Conservation (phyloP, 2,797 vertebrate species). For the Oryzias sinensis region DNA sequence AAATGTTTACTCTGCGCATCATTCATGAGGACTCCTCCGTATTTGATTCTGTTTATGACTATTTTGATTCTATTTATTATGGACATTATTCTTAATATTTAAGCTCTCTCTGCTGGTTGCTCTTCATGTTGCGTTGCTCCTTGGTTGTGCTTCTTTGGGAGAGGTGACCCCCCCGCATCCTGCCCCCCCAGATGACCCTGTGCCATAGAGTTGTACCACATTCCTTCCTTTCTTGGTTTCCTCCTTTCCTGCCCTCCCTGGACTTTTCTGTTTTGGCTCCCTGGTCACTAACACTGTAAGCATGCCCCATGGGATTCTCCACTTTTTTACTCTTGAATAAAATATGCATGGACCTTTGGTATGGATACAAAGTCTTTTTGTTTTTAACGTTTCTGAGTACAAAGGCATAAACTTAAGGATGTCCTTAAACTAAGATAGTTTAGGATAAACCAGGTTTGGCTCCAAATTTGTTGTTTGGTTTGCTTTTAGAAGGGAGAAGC, state of each 20-base stretch:
- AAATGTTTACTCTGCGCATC: constrained; percentile 69
- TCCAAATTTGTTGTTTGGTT: no score
- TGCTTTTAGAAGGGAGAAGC: no score
- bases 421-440: no score
- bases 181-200: constrained; percentile 54
- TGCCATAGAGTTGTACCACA: constrained; percentile 74
- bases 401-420: background rate
- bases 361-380: constrained; percentile 45
- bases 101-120: constrained; percentile 76
- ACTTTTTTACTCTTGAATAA: constrained; percentile 91
- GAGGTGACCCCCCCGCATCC: constrained; percentile 52
- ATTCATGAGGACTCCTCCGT: constrained; percentile 75
- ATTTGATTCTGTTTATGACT: constrained; percentile 77
- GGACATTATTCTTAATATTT: constrained; percentile 75
- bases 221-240: constrained; percentile 57
- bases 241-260: constrained; percentile 49
- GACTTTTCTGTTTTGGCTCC: constrained; percentile 69
- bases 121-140: constrained; percentile 72
- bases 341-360: constrained; percentile 86
- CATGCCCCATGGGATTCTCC: constrained; percentile 85
- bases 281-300: constrained; percentile 82
- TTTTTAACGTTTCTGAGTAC: constrained; percentile 21
- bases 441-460: no score
- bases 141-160: constrained; percentile 80
- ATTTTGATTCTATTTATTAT: constrained; percentile 79